Conservation (phyloP, 2,888 invertebrate genomes). For the Tipula unca region DNA sequence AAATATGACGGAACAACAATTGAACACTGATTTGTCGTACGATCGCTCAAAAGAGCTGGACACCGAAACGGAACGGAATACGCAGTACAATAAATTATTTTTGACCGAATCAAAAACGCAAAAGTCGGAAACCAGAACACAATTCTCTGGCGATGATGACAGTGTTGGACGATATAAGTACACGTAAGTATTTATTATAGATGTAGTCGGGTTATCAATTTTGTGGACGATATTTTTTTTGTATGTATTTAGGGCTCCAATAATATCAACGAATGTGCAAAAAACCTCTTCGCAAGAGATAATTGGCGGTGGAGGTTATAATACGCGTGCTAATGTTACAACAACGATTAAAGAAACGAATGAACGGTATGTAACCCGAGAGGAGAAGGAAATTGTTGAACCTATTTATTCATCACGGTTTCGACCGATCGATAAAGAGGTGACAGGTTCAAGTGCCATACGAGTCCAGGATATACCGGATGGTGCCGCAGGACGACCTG, state of each 20-base stretch:
- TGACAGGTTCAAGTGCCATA: slow-evolving; percentile 73
- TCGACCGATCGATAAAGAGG: slow-evolving; percentile 48
- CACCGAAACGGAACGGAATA: slow-evolving; percentile 53
- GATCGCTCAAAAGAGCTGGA: slow-evolving; percentile 45
- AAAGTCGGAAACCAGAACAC: slow-evolving; percentile 25
- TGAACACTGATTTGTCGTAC: slow-evolving; percentile 45
- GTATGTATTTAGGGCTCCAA: not conserved
- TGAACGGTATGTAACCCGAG: slow-evolving; percentile 37
- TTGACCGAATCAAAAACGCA: slow-evolving; percentile 33
- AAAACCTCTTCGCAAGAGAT: slow-evolving; percentile 18
- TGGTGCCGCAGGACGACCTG: slow-evolving; percentile 81
- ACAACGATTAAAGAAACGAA: slow-evolving; percentile 41
- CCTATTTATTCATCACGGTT: slow-evolving; percentile 32
- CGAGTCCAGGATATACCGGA: slow-evolving; percentile 78
- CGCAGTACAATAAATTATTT: slow-evolving; percentile 49
- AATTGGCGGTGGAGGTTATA: slow-evolving; percentile 31
- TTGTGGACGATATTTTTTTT: not conserved
- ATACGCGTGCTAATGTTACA: slow-evolving; percentile 37
- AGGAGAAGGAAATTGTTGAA: slow-evolving; percentile 30
- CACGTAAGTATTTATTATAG: slow-evolving; percentile 8
- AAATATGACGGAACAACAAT: slow-evolving; percentile 54
- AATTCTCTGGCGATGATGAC: slow-evolving; percentile 34
- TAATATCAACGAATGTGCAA: not conserved
- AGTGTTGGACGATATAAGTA: slow-evolving; percentile 29
- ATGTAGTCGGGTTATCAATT: not conserved